A percentile compares a stretch with the other conserved stretches of the same genome.
Conservation (phyloP, 2,113 vertebrate genomes). For the Crotophaga sulcirostris region DNA sequence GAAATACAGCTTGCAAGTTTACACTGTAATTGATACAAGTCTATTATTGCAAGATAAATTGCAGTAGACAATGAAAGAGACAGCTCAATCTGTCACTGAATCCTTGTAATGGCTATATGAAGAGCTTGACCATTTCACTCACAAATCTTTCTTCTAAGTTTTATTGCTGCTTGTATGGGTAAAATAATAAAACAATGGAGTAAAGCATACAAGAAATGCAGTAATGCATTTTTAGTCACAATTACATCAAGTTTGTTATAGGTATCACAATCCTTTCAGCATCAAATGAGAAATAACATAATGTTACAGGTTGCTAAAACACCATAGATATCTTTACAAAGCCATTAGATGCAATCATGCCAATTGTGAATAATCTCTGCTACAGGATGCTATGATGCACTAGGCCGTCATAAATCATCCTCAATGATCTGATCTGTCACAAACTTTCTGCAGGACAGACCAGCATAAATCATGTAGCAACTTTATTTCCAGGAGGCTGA, state of each 20-base stretch:
- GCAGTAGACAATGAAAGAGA: slow-evolving; percentile 37
- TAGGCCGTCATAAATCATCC: not conserved
- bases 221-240: not conserved
- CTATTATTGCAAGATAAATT: slow-evolving; percentile 55
- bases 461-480: not conserved
- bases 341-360: not conserved
- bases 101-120: slow-evolving; percentile 21
- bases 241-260: not conserved
- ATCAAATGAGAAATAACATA: not conserved
- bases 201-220: not conserved
- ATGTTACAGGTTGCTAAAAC: not conserved
- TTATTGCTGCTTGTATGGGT: not conserved
- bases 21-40: slow-evolving; percentile 26
- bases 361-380: not conserved
- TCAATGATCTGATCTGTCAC: not conserved
- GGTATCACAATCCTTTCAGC: not conserved
- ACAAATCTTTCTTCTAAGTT: slow-evolving; percentile 17
- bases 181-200: slow-evolving; percentile 35
- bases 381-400: not conserved
- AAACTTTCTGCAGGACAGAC: not conserved
- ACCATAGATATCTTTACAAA: not conserved
- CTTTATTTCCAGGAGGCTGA: not conserved
- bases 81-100: slow-evolving; percentile 61
- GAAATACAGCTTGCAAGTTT: slow-evolving; percentile 10
- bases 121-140: slow-evolving; percentile 17